These are phyloP conservation scores for Glaucidium brasilianum DNA, from an alignment of 2,113 vertebrate species.

Conservation along the genomic window DNA sequence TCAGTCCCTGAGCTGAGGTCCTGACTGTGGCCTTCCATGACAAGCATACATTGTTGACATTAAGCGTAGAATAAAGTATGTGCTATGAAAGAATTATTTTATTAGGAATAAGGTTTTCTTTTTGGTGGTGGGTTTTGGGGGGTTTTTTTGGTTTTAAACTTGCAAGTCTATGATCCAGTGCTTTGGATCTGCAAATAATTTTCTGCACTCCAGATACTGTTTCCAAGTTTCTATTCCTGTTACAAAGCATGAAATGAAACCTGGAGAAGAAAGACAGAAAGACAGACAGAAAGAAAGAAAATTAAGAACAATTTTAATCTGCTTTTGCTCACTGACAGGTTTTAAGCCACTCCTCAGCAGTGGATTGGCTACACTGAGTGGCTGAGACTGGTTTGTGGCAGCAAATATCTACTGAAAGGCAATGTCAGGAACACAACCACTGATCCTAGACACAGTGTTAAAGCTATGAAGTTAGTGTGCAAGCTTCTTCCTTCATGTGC, in stretches of 20 bases:
- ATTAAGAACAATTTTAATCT: neutral
- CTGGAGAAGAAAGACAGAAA: neutral
- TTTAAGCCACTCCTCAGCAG: neutral
- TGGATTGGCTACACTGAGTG: neutral
- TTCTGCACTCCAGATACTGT: neutral
- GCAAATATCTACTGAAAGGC: neutral
- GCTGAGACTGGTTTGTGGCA: neutral
- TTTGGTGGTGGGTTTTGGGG: rapidly evolving
- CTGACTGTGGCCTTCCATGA: neutral
- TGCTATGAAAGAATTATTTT: neutral
- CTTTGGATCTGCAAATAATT: neutral
- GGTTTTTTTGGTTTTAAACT: neutral
- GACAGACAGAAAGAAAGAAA: neutral
- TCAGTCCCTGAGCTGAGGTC: neutral
- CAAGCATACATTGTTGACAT: neutral
- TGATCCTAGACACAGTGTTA: neutral
- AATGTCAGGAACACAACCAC: neutral
- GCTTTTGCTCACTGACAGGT: neutral
- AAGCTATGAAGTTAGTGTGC: neutral
- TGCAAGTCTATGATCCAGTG: neutral
- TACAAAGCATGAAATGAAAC: neutral
- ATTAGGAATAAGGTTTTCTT: neutral
- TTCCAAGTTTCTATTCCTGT: neutral
- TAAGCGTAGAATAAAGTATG: neutral
- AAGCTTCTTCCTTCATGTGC: neutral